Evolutionary conservation across 2,888 invertebrate genomes (phyloP).

Genomic region (Cerceris ruficornis): DNA sequence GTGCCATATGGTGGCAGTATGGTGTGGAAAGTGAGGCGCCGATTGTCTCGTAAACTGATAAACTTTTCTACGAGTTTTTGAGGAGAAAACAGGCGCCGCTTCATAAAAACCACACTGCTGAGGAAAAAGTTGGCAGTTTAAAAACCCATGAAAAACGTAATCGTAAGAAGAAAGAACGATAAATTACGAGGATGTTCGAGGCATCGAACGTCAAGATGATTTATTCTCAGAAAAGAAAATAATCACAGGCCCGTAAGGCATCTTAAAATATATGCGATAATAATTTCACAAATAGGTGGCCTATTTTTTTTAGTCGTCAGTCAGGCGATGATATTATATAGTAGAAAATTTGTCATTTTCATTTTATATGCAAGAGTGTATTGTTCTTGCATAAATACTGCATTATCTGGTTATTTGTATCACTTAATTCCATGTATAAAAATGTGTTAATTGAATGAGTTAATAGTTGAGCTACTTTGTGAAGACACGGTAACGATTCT

Average conservation of each 20-base stretch:
- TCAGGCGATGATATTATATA: neutral
- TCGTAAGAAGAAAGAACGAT: slow-evolving; percentile 6
- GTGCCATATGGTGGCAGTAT: slow-evolving; percentile 35
- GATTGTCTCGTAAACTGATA: slow-evolving; percentile 46
- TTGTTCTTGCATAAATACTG: slow-evolving; percentile 7
- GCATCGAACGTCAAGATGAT: neutral
- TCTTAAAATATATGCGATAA: neutral
- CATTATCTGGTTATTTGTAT: neutral
- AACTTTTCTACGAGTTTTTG: slow-evolving; percentile 29
- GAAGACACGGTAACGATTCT: too few relatives aligned
- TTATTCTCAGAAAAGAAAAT: slow-evolving; percentile 25
- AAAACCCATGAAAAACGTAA: slow-evolving; percentile 47
- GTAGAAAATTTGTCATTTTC: neutral
- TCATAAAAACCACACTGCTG: slow-evolving; percentile 16
- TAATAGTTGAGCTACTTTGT: too few relatives aligned
- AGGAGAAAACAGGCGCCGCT: slow-evolving; percentile 15
- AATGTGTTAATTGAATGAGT: too few relatives aligned
- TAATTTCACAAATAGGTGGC: slow-evolving; percentile 14
- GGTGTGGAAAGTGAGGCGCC: neutral
- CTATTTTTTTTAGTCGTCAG: neutral
- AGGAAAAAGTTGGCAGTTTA: slow-evolving; percentile 27
- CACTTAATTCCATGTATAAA: too few relatives aligned
- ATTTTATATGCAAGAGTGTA: slow-evolving; percentile 12
- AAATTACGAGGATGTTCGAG: slow-evolving; percentile 9
- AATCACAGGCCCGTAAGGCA: slow-evolving; percentile 17